Evolutionary conservation across 2,113 vertebrate genomes (phyloP), one percentile per base, ranked within the genome.

Genomic region (Dicentrarchus labrax): DNA sequence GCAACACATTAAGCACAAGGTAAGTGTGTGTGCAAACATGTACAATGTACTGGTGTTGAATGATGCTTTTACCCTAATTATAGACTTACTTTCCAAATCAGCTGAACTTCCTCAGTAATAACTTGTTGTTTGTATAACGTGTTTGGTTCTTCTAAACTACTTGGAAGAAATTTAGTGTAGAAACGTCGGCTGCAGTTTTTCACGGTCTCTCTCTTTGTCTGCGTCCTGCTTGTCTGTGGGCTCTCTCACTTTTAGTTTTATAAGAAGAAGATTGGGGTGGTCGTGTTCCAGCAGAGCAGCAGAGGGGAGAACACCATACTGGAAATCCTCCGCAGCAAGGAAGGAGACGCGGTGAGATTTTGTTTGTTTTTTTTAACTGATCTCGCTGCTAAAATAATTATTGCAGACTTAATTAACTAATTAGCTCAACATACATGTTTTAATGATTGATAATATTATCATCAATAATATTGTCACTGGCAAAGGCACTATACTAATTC

Each of bases 271-370:
- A 94, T 83, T 36, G 98, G 97, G 0, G 98, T 99, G 68, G 94
- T 98, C 53, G 98, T 99, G 76, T 99, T 99, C 93, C 98, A 99
- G 92, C 98, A 99, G 91, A 97, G 96, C 93, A 99, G 98, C 93
- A 95, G 98, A 82, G 98, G 98, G 88, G 98, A 99, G 89, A 99
- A 98, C 93, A 97, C 97, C 96, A 96, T 99, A n/a, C 93, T 99
- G 87, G 96, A 99, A 60, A 96, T 99, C 83, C 48, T 93, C 64
- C 54, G 72, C 69, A 87, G 83, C 87, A 80, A 93, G 48, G 93
- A 96, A 61, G 91, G 90, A 81, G 96, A 96, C 36, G 88, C 90
- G 67, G 97, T 99, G 89, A 97, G 95, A 4, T 65, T 73, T 16
- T 19, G 0, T 78, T 45, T 66, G 1, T 78, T 30, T 56, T 30